A percentile compares a stretch with the other conserved stretches of the same genome.
Conservation (phyloP, 1,140 invertebrate genomes). For the Ylistrum balloti region DNA sequence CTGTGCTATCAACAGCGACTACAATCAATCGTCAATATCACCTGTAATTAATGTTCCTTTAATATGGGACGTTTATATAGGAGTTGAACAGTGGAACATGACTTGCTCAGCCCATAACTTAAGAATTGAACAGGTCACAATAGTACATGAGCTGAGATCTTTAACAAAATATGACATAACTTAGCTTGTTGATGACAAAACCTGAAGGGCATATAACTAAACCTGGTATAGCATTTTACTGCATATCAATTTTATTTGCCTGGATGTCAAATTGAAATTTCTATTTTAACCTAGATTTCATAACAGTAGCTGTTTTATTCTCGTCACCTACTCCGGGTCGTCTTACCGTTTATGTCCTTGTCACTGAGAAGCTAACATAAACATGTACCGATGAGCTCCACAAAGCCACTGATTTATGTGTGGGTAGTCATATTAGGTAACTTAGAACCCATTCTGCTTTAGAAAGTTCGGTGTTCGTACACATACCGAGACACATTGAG, state of each 20-base stretch:
- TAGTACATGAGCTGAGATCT: too few relatives aligned
- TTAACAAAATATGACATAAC: too few relatives aligned
- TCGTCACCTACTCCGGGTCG: background rate
- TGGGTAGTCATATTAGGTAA: background rate
- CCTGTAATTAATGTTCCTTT: background rate
- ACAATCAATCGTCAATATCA: conserved; percentile 1
- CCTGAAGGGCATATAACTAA: too few relatives aligned
- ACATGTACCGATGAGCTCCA: background rate
- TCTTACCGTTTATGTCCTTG: conserved; percentile 33
- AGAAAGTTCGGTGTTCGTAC: background rate
- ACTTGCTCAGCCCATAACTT: too few relatives aligned
- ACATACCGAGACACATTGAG: background rate
- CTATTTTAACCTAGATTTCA: background rate
- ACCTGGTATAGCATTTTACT: too few relatives aligned
- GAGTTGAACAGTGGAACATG: too few relatives aligned
- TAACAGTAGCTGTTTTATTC: conserved; percentile 1
- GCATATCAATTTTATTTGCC: background rate
- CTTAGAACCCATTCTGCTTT: background rate
- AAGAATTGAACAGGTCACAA: too few relatives aligned
- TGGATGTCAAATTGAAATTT: background rate
- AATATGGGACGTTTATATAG: background rate
- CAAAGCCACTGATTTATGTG: background rate
- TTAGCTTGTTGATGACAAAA: too few relatives aligned
- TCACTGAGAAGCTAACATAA: conserved; percentile 1
- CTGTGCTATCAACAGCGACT: background rate